phyloP scores from a whole-genome alignment of 2,113 vertebrate genomes.

The Gnathonemus longibarbis region DNA sequence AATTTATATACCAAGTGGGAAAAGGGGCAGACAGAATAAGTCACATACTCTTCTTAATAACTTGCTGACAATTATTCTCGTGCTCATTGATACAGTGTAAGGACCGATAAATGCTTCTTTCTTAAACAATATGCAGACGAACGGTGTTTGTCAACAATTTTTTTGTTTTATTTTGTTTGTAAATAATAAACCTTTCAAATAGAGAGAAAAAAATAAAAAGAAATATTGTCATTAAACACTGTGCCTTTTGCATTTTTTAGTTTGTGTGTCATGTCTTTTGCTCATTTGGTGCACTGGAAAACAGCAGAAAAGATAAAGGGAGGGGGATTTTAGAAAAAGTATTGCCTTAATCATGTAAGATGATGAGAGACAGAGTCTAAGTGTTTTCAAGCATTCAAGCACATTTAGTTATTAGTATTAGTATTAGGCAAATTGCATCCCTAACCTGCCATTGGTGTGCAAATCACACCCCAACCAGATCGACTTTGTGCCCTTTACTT shows the following conservation, averaged over 20 bases:
- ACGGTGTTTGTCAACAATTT: conserved; percentile 70
- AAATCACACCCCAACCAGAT: background rate
- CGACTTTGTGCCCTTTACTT: background rate
- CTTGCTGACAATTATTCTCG: conserved; percentile 58
- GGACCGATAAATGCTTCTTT: conserved; percentile 68
- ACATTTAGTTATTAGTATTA: background rate
- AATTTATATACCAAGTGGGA: conserved; percentile 53
- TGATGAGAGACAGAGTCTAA: background rate
- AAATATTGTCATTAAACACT: conserved; percentile 65
- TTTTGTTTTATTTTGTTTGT: conserved; percentile 63
- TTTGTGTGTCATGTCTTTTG: background rate
- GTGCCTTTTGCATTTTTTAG: conserved; percentile 36
- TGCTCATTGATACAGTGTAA: conserved; percentile 55
- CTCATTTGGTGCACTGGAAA: background rate
- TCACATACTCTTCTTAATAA: conserved; percentile 38
- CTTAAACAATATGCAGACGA: conserved; percentile 77
- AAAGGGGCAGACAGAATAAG: conserved; percentile 21
- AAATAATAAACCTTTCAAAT: conserved; percentile 77
- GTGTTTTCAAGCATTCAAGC: background rate
- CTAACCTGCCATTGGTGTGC: background rate
- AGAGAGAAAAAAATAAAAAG: conserved; percentile 66
- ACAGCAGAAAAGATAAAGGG: background rate
- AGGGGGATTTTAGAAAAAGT: background rate
- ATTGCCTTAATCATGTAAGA: background rate
- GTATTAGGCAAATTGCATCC: background rate